Evolutionary conservation across 1,140 invertebrate genomes (phyloP).

Genomic region (Potamilus streckersoni): DNA sequence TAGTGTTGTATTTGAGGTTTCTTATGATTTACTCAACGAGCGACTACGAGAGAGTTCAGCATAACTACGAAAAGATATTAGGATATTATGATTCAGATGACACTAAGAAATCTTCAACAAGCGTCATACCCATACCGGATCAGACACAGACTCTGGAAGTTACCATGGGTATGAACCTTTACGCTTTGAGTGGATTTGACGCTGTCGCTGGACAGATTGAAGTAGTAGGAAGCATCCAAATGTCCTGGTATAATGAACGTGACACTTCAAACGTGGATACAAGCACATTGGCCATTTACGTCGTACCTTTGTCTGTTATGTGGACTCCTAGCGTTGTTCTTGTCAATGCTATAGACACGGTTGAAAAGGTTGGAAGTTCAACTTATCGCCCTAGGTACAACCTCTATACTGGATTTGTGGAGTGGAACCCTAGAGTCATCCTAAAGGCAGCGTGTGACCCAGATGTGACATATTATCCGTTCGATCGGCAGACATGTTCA

Average conservation of each 20-base stretch:
- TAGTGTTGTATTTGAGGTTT: no score
- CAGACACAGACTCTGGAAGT: no score
- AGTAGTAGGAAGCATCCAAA: conserved; percentile 19
- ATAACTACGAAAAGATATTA: no score
- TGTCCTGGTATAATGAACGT: conserved; percentile 14
- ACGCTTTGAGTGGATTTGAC: conserved; percentile 25
- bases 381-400: conserved; percentile 21
- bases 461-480: conserved; percentile 32
- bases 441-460: conserved; percentile 19
- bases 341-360: conserved; percentile 26
- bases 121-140: no score
- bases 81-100: no score
- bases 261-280: background rate
- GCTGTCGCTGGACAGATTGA: conserved; percentile 27
- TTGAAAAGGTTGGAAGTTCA: conserved; percentile 23
- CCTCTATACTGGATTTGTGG: background rate
- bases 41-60: no score
- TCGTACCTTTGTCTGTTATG: background rate
- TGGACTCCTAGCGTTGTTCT: conserved; percentile 23
- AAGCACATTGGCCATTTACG: background rate
- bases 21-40: no score
- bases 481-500: conserved; percentile 23
- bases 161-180: background rate
- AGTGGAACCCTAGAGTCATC: conserved; percentile 22
- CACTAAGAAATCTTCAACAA: no score